phyloP scores from a whole-genome alignment of 1,140 invertebrate genomes.

The Liolophura sinensis region DNA sequence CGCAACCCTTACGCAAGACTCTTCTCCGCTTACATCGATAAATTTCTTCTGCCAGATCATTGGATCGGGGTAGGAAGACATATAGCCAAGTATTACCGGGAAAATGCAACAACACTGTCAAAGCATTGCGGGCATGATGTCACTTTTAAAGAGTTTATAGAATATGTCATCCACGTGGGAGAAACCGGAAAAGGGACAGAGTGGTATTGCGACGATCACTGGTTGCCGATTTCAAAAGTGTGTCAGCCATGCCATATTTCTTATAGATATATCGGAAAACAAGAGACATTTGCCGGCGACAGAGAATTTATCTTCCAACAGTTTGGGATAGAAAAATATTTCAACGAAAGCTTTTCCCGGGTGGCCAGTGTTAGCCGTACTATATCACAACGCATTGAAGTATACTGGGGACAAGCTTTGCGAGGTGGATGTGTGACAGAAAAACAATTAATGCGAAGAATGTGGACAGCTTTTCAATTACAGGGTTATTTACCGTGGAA shows the following conservation, averaged over 20 bases:
- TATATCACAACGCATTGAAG: neutral
- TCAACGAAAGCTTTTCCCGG: neutral
- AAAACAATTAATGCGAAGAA: slow-evolving; percentile 1
- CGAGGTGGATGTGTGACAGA: neutral
- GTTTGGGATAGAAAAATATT: neutral
- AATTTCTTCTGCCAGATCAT: no score
- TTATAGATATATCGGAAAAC: slow-evolving; percentile 9
- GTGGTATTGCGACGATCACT: slow-evolving; percentile 6
- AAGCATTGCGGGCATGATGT: slow-evolving; percentile 5
- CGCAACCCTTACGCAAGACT: slow-evolving; percentile 20
- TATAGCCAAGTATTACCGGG: no score
- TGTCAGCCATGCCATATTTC: no score
- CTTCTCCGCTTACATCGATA: slow-evolving; percentile 26
- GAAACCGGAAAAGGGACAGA: neutral
- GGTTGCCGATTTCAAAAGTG: slow-evolving; percentile 13
- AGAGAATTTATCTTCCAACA: slow-evolving; percentile 1
- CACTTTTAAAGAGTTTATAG: neutral
- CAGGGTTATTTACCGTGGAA: slow-evolving; percentile 12
- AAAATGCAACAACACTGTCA: neutral
- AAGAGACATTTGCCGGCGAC: slow-evolving; percentile 20
- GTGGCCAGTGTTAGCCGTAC: neutral
- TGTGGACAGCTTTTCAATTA: slow-evolving; percentile 17
- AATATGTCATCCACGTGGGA: no score
- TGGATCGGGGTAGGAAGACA: no score
- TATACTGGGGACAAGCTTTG: neutral